A percentile compares a stretch with the other conserved stretches of the same genome.
Conservation (phyloP, 2,888 invertebrate genomes). For the Dynastes hyllus region DNA sequence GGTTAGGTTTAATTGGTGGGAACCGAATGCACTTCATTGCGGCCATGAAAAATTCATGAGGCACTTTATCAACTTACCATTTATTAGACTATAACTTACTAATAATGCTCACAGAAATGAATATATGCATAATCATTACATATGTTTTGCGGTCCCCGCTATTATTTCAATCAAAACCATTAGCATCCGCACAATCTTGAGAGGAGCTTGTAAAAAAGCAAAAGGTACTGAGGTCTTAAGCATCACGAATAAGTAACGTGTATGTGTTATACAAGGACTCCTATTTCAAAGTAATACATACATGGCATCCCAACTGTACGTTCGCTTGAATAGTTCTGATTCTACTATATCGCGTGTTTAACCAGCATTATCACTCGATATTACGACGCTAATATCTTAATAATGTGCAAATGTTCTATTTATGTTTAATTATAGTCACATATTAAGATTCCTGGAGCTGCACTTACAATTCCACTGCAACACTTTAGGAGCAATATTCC, state of each 20-base stretch:
- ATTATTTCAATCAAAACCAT: background rate
- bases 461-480: slow-evolving; percentile 24
- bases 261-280: too few species aligned
- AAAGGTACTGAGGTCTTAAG: background rate
- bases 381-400: slow-evolving; percentile 48
- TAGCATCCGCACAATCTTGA: background rate
- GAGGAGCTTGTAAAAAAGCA: too few species aligned
- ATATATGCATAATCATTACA: background rate
- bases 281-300: too few species aligned
- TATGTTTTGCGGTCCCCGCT: background rate
- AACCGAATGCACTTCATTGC: background rate
- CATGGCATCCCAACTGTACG: too few species aligned
- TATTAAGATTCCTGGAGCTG: slow-evolving; percentile 45
- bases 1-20: slow-evolving; percentile 20
- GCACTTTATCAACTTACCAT: slow-evolving; percentile 7
- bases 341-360: slow-evolving; percentile 44
- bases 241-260: background rate
- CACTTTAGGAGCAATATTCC: slow-evolving; percentile 31
- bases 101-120: slow-evolving; percentile 7
- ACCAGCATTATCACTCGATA: slow-evolving; percentile 40
- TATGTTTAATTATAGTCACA: slow-evolving; percentile 46
- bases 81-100: background rate
- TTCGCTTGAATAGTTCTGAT: background rate
- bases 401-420: slow-evolving; percentile 49
- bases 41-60: slow-evolving; percentile 21